Percentiles rank a stretch among this genome's conserved stretches.
phyloP scores from a whole-genome alignment of 2,888 invertebrate species.

The Chaetogeoica ovagalla region DNA sequence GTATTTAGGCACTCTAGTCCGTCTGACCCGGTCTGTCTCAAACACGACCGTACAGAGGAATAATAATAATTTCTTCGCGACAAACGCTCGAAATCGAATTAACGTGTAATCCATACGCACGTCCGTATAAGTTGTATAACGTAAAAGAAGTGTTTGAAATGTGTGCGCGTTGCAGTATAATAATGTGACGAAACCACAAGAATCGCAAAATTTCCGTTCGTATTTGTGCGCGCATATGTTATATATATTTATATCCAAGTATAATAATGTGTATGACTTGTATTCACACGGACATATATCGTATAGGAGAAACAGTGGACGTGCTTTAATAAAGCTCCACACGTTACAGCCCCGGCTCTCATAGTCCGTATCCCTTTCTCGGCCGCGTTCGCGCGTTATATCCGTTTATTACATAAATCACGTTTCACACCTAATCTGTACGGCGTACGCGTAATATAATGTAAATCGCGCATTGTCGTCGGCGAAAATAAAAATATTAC shows the following conservation, averaged over 20 bases:
- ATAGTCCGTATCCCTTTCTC: background rate
- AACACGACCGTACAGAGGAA: too few relatives aligned
- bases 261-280: background rate
- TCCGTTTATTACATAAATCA: slow-evolving; percentile 45
- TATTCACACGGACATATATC: background rate
- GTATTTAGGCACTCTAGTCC: too few relatives aligned
- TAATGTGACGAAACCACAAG: background rate
- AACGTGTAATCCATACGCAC: background rate
- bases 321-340: slow-evolving; percentile 43
- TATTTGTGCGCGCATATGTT: background rate
- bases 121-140: too few relatives aligned
- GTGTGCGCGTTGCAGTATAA: too few relatives aligned
- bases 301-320: slow-evolving; percentile 18
- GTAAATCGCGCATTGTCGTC: background rate
- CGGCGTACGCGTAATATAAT: slow-evolving; percentile 18
- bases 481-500: background rate
- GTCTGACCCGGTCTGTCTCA: too few relatives aligned
- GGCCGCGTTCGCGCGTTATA: background rate
- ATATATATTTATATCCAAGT: too few relatives aligned
- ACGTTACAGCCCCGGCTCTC: too few relatives aligned
- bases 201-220: background rate
- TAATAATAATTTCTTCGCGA: too few relatives aligned
- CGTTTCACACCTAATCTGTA: slow-evolving; percentile 38
- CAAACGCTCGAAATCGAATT: too few relatives aligned
- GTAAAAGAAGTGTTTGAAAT: too few relatives aligned